phyloP scores from a whole-genome alignment of 1,140 invertebrate genomes.

The Pachypeltis micranthus region DNA sequence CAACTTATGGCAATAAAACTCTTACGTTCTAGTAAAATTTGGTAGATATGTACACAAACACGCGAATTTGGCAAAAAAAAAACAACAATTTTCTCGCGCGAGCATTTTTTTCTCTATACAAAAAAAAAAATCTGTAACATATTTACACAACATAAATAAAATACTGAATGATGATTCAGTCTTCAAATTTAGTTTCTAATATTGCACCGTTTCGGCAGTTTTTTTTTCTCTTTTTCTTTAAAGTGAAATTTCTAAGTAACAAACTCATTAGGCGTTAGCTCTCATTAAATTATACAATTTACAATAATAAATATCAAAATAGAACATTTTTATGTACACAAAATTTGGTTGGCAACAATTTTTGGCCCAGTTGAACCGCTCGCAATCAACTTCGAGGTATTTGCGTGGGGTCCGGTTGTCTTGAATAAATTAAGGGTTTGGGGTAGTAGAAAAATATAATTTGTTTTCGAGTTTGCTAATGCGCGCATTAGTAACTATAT shows the following conservation, averaged over 20 bases:
- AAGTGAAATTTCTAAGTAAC: too few species aligned
- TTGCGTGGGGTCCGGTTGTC: too few species aligned
- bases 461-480: too few species aligned
- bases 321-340: not conserved
- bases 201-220: constrained; percentile 18
- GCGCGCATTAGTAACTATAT: too few species aligned
- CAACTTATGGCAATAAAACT: not conserved
- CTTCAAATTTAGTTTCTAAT: constrained; percentile 16
- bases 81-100: not conserved
- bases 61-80: not conserved
- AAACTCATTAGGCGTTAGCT: too few species aligned
- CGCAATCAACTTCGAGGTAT: too few species aligned
- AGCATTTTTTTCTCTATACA: not conserved
- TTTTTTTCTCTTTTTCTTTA: constrained; percentile 10
- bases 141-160: constrained; percentile 12
- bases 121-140: not conserved
- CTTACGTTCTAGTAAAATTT: not conserved
- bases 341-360: constrained; percentile 2
- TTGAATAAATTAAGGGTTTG: too few species aligned
- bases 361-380: too few species aligned
- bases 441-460: too few species aligned
- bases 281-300: constrained; percentile 13
- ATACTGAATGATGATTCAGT: constrained; percentile 18
- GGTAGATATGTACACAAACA: not conserved
- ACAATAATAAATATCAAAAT: constrained; percentile 4